Evolutionary conservation across 2,113 vertebrate genomes (phyloP).

Genomic region (Centrocercus urophasianus): DNA sequence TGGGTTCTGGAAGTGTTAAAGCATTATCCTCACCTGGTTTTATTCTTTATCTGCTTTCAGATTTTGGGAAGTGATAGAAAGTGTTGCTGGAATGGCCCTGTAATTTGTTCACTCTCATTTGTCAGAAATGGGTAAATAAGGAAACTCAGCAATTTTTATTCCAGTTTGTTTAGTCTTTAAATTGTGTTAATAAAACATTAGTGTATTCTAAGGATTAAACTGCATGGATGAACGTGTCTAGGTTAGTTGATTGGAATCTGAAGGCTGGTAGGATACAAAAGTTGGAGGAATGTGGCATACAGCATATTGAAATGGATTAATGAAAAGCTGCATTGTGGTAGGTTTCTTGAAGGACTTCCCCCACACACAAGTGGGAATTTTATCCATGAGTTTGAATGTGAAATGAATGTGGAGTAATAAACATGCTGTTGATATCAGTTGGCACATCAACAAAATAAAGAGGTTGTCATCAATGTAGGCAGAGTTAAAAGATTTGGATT

Average conservation of each 20-base stretch:
- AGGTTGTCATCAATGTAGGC: not conserved
- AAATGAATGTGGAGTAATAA: slow-evolving; percentile 28
- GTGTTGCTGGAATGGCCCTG: not conserved
- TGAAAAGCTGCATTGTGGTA: slow-evolving; percentile 66
- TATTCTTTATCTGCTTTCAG: not conserved
- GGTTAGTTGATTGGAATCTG: slow-evolving; percentile 79
- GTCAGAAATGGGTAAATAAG: not conserved
- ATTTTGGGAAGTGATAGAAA: not conserved
- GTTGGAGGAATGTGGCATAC: slow-evolving; percentile 51
- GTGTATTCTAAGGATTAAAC: slow-evolving; percentile 77
- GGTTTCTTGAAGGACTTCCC: not conserved
- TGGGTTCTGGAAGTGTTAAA: not conserved
- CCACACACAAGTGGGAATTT: not conserved
- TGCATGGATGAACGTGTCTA: slow-evolving; percentile 77
- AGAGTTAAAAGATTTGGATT: not conserved
- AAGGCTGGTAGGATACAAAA: slow-evolving; percentile 59
- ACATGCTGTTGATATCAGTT: slow-evolving; percentile 22
- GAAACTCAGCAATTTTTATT: not conserved
- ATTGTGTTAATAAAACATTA: slow-evolving; percentile 45
- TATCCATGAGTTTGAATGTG: slow-evolving; percentile 55
- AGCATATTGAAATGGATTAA: slow-evolving; percentile 60
- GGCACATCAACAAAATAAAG: not conserved
- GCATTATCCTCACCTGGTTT: not conserved
- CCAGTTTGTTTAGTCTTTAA: not conserved
- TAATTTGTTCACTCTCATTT: not conserved